phyloP scores from a whole-genome alignment of 2,113 vertebrate species.

The Nothoprocta perdicaria region DNA sequence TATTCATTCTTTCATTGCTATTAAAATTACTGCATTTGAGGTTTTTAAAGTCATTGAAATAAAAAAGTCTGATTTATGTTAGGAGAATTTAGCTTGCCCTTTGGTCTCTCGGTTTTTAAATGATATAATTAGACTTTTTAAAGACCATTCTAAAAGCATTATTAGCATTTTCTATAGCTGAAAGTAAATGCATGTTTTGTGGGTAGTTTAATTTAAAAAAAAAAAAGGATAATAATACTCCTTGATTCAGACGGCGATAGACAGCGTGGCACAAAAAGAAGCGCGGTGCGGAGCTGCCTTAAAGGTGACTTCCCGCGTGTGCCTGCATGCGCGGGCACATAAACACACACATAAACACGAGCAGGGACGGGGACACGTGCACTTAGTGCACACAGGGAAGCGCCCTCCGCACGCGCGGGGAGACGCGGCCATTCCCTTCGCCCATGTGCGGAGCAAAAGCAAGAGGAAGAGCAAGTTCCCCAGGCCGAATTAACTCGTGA shows the following conservation, averaged over 20 bases:
- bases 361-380: slow-evolving; percentile 8
- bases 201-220: slow-evolving; percentile 87
- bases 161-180: slow-evolving; percentile 88
- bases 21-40: slow-evolving; percentile 89
- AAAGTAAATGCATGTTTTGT: slow-evolving; percentile 88
- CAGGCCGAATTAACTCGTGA: slow-evolving; percentile 80
- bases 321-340: slow-evolving; percentile 25
- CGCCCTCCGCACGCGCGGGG: slow-evolving; percentile 35
- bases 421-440: slow-evolving; percentile 60
- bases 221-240: slow-evolving; percentile 86
- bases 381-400: slow-evolving; percentile 53
- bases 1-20: slow-evolving; percentile 89
- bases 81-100: slow-evolving; percentile 93
- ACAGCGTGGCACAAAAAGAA: slow-evolving; percentile 83
- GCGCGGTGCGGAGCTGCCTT: slow-evolving; percentile 70
- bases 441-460: slow-evolving; percentile 64
- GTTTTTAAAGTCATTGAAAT: slow-evolving; percentile 88
- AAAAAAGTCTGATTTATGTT: slow-evolving; percentile 94
- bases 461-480: slow-evolving; percentile 75
- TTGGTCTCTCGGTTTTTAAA: slow-evolving; percentile 92
- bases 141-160: slow-evolving; percentile 95
- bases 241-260: slow-evolving; percentile 83
- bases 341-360: slow-evolving; percentile 43
- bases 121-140: slow-evolving; percentile 96
- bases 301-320: slow-evolving; percentile 66